Evolutionary conservation across 1,140 invertebrate genomes (phyloP).

Genomic region (Ostrea denselamellosa): DNA sequence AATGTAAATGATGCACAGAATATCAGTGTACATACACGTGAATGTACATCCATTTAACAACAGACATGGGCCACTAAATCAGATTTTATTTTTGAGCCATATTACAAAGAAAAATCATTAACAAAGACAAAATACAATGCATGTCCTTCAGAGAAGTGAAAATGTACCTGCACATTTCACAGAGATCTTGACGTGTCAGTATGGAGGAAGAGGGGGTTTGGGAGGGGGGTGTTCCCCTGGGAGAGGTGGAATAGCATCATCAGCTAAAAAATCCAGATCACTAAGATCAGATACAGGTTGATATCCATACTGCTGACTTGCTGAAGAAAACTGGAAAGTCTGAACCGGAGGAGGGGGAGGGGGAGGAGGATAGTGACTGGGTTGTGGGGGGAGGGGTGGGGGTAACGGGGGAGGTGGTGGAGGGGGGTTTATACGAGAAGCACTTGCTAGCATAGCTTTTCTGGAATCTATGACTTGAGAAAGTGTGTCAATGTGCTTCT

Average conservation of each 20-base stretch:
- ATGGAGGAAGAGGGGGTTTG: slow-evolving; percentile 33
- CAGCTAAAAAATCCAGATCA: slow-evolving; percentile 36
- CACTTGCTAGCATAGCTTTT: slow-evolving; percentile 22
- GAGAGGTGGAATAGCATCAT: slow-evolving; percentile 32
- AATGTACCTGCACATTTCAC: slow-evolving; percentile 27
- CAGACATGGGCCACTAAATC: neutral
- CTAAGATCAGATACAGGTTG: neutral
- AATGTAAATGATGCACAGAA: neutral
- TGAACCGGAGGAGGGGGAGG: slow-evolving; percentile 47
- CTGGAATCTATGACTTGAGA: slow-evolving; percentile 43
- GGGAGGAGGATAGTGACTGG: slow-evolving; percentile 48
- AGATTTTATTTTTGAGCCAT: slow-evolving; percentile 11
- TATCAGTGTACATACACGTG: neutral
- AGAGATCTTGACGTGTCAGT: slow-evolving; percentile 5
- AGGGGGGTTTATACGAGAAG: neutral
- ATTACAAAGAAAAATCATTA: neutral
- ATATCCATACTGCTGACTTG: slow-evolving; percentile 42
- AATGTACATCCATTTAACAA: neutral
- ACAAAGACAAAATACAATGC: neutral
- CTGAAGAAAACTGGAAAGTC: slow-evolving; percentile 6
- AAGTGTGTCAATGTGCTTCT: slow-evolving; percentile 36
- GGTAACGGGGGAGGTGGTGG: slow-evolving; percentile 31
- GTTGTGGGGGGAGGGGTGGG: slow-evolving; percentile 31
- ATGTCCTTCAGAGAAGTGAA: neutral
- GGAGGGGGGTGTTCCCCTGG: slow-evolving; percentile 7